phyloP scores from a whole-genome alignment of 2,113 vertebrate genomes.

The Geococcyx californianus region DNA sequence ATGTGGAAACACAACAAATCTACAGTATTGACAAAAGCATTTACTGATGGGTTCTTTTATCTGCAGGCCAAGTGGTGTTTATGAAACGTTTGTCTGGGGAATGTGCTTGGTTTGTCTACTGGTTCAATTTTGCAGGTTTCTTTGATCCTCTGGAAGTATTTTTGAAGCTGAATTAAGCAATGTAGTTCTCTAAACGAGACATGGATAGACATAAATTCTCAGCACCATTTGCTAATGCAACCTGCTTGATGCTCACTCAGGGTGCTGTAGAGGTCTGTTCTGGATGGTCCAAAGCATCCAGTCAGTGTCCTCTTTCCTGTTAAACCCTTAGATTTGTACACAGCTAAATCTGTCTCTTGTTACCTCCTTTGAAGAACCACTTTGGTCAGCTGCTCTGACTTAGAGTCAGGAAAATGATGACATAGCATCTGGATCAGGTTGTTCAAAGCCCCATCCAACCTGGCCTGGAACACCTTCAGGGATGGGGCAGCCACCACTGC shows the following conservation, averaged over 20 bases:
- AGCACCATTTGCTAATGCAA: not conserved
- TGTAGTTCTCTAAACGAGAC: not conserved
- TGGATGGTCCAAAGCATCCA: not conserved
- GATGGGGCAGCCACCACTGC: too few species aligned
- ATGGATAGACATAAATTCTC: not conserved
- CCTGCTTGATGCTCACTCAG: not conserved
- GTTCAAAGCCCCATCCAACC: too few species aligned
- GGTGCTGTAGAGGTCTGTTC: not conserved
- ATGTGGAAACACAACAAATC: constrained; percentile 54
- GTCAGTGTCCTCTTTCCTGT: not conserved
- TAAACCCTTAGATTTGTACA: not conserved
- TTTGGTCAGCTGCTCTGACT: not conserved
- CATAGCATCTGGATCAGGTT: not conserved
- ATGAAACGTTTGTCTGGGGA: not conserved
- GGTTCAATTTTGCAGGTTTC: not conserved
- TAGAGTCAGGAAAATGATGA: not conserved
- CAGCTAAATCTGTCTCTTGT: not conserved
- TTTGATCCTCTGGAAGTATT: not conserved
- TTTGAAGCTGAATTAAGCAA: not conserved
- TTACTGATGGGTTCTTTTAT: constrained; percentile 33
- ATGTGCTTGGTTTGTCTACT: not conserved
- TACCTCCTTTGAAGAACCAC: not conserved
- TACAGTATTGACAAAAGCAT: constrained; percentile 12
- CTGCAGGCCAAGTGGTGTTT: not conserved
- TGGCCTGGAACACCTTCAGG: too few species aligned